phyloP scores from a whole-genome alignment of 2,113 vertebrate genomes.

The Xenotilapia flavipinnis region DNA sequence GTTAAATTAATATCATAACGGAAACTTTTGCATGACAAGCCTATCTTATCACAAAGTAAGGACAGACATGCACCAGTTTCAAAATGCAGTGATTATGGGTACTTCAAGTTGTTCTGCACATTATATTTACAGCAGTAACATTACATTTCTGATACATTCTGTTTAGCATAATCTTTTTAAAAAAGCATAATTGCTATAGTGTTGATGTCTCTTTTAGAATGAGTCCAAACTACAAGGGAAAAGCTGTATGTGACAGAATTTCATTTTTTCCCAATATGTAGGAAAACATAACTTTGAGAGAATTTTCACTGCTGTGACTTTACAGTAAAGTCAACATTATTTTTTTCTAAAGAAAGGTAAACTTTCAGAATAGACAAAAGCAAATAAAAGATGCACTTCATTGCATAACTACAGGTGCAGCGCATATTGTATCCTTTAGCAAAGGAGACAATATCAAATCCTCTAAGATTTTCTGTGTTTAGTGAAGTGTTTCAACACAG shows the following conservation, averaged over 20 bases:
- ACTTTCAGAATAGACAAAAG: neutral
- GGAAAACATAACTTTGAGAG: neutral
- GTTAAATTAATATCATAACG: neutral
- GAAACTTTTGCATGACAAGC: neutral
- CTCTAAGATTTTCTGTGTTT: conserved; percentile 14
- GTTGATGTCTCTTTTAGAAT: neutral
- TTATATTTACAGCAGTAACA: neutral
- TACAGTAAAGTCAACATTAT: neutral
- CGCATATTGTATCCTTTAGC: neutral
- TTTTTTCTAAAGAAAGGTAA: neutral
- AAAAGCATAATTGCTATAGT: neutral
- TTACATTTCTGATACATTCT: neutral
- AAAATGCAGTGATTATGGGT: neutral
- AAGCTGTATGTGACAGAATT: neutral
- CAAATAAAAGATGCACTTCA: neutral
- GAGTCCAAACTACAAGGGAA: neutral
- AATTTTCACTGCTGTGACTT: neutral
- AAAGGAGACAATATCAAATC: neutral
- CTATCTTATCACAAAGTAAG: neutral
- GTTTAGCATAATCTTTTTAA: neutral
- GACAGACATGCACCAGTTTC: neutral
- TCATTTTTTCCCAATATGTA: neutral
- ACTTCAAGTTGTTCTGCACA: neutral
- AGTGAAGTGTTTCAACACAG: conserved; percentile 20
- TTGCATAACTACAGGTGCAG: neutral